Evolutionary conservation across 2,113 vertebrate genomes (phyloP).

Genomic region (Nicator chloris): DNA sequence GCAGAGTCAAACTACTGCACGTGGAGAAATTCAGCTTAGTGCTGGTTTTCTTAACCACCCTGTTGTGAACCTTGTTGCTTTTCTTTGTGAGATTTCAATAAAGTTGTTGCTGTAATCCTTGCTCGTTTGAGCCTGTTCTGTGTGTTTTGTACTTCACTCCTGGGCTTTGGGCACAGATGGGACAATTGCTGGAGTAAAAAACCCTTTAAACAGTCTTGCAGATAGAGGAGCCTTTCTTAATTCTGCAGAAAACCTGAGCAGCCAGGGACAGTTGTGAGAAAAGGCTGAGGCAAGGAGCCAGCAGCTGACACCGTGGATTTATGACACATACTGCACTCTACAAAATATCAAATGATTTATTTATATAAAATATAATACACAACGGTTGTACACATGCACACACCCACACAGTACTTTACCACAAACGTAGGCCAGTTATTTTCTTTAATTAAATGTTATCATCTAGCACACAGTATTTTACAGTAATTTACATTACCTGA

Average conservation of each 20-base stretch:
- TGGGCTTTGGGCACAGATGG: neutral
- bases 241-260: neutral
- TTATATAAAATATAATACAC: constrained; percentile 88
- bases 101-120: neutral
- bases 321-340: constrained; percentile 63
- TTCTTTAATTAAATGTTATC: constrained; percentile 77
- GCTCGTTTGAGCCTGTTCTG: neutral
- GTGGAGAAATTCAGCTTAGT: neutral
- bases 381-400: constrained; percentile 89
- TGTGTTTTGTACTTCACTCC: neutral
- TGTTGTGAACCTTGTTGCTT: neutral
- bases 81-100: constrained; percentile 16
- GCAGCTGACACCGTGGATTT: neutral
- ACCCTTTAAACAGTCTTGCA: neutral
- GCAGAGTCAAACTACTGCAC: neutral
- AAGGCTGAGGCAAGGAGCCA: rapidly evolving
- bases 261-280: rapidly evolving
- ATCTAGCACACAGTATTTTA: constrained; percentile 85
- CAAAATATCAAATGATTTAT: constrained; percentile 99
- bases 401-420: constrained; percentile 88
- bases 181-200: neutral
- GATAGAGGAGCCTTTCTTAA: neutral
- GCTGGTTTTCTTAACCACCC: neutral
- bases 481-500: constrained; percentile 86
- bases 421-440: constrained; percentile 83